Percentiles rank a stretch among this genome's conserved stretches.
Evolutionary conservation across 2,797 vertebrate species (phyloP).

Genomic region (Typhlichthys subterraneus): DNA sequence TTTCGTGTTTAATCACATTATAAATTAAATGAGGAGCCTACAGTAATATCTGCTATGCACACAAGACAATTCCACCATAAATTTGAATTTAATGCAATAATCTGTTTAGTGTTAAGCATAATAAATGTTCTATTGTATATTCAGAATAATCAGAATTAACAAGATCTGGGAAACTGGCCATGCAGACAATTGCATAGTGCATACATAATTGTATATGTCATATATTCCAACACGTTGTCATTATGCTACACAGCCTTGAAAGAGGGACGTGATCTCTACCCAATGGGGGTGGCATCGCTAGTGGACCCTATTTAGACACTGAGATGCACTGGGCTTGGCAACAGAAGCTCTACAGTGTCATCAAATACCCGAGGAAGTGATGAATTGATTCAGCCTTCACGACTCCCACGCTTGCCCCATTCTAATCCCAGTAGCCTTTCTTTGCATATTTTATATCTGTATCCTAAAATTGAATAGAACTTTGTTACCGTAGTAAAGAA

Average conservation of each 20-base stretch:
- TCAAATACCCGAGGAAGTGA: slow-evolving; percentile 74
- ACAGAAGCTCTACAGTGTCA: slow-evolving; percentile 67
- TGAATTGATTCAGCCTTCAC: slow-evolving; percentile 81
- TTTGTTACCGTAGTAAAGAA: neutral
- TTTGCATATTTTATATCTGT: neutral
- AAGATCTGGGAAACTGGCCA: neutral
- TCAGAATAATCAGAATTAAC: too few relatives aligned
- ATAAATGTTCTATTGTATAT: too few relatives aligned
- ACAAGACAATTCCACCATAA: too few relatives aligned
- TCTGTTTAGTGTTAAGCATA: too few relatives aligned
- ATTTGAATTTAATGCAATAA: too few relatives aligned
- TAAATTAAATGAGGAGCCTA: too few relatives aligned
- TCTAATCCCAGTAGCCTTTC: slow-evolving; percentile 63
- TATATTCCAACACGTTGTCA: slow-evolving; percentile 20
- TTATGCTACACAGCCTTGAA: slow-evolving; percentile 56
- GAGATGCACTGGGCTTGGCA: slow-evolving; percentile 60
- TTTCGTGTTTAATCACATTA: neutral
- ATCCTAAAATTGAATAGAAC: too few relatives aligned
- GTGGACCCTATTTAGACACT: slow-evolving; percentile 33
- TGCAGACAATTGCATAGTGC: too few relatives aligned
- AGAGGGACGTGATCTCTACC: slow-evolving; percentile 25
- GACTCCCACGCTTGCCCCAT: slow-evolving; percentile 69
- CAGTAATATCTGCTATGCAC: too few relatives aligned
- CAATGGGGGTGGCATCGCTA: slow-evolving; percentile 37
- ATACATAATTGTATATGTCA: too few relatives aligned